phyloP scores from a whole-genome alignment of 2,113 vertebrate genomes.

The Echinops telfairi region DNA sequence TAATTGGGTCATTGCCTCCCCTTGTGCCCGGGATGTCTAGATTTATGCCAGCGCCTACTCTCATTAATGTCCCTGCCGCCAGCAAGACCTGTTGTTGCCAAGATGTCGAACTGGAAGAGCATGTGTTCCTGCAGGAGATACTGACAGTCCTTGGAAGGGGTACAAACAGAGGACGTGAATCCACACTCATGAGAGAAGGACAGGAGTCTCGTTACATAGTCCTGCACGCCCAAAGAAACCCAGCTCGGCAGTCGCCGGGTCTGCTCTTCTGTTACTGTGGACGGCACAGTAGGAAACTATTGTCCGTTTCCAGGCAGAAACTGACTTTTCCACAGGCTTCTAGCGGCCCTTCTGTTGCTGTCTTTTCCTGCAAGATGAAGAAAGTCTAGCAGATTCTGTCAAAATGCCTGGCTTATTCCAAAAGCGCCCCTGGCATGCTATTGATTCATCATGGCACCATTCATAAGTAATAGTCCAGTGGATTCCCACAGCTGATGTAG shows the following conservation, averaged over 20 bases:
- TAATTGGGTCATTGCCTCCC: conserved; percentile 47
- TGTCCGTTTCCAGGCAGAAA: background rate
- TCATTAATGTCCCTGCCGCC: conserved; percentile 5
- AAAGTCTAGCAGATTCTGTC: background rate
- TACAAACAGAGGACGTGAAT: background rate
- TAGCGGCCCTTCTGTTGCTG: background rate
- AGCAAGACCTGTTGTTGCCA: background rate
- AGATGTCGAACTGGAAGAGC: background rate
- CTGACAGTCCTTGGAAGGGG: background rate
- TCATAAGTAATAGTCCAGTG: background rate
- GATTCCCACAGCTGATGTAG: background rate
- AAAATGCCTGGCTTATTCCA: background rate
- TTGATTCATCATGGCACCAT: background rate
- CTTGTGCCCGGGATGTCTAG: background rate
- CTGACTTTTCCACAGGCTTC: background rate
- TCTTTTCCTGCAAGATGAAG: background rate
- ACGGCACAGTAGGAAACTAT: no score
- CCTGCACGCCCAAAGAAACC: accelerated
- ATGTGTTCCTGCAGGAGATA: background rate
- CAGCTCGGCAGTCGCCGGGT: background rate
- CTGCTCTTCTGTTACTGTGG: background rate
- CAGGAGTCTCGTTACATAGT: background rate
- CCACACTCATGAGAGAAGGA: background rate
- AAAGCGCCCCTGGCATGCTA: background rate
- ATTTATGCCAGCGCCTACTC: background rate